phyloP scores from a whole-genome alignment of 2,888 invertebrate genomes.

The Pheosia tremula region DNA sequence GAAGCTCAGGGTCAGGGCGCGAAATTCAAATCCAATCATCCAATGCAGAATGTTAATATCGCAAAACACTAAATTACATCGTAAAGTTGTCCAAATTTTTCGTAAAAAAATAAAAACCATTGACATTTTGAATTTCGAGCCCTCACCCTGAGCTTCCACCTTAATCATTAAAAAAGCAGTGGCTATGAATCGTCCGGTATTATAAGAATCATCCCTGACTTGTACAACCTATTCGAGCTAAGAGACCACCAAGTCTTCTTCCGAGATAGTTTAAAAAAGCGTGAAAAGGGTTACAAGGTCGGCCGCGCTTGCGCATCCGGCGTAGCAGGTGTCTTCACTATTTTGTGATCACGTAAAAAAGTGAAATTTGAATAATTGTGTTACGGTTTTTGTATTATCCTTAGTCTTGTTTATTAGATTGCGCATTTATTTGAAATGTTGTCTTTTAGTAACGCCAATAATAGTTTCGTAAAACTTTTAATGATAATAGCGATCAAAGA shows the following conservation, averaged over 20 bases:
- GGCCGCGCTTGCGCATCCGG: conserved; percentile 28
- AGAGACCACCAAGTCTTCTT: conserved; percentile 36
- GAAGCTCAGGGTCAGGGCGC: too few relatives aligned
- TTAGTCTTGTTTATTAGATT: not conserved
- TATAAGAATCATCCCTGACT: not conserved
- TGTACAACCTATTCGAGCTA: conserved; percentile 9
- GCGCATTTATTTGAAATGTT: too few relatives aligned
- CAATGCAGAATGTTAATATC: too few relatives aligned
- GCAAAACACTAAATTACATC: too few relatives aligned
- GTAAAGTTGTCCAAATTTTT: too few relatives aligned
- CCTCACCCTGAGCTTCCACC: too few relatives aligned
- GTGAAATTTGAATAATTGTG: not conserved
- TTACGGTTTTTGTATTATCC: not conserved
- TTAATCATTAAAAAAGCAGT: not conserved
- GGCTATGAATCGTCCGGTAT: not conserved
- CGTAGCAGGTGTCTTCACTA: conserved; percentile 28
- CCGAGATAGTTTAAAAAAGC: conserved; percentile 32
- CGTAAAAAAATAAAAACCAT: too few relatives aligned
- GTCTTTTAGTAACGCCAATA: too few relatives aligned
- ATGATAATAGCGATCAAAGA: too few relatives aligned
- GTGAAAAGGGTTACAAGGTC: conserved; percentile 35
- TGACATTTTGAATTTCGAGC: too few relatives aligned
- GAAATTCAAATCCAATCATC: too few relatives aligned
- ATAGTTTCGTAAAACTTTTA: too few relatives aligned
- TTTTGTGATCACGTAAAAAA: not conserved